Base-by-base conservation (phyloP, 2,888 invertebrate species). In the Drepanosiphum platanoidis region DNA sequence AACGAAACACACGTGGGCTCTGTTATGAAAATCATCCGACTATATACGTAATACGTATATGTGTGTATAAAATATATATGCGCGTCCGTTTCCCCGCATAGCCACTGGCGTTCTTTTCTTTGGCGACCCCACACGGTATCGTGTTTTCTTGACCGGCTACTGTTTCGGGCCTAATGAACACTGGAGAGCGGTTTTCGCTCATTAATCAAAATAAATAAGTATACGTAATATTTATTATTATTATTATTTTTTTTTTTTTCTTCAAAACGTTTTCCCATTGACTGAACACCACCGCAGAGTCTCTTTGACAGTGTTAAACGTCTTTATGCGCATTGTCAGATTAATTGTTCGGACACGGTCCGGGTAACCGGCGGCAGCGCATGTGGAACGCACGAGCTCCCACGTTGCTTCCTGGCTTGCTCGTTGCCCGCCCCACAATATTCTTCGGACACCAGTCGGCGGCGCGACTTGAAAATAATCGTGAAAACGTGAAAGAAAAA, bases 191-290 rank as follows among this genome's bases (percentile, higher is more conserved):
- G 84, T 84, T 84, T 84, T 84, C 77, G 74, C 77, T 84, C 84
- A 77, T 84, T 84, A 84, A 84, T 84, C 84, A 84, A 84, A 84
- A 84, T 84, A 84, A 84, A 84, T 84, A 84, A 75, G 84, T 68
- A 77, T 83, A 83, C 68, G 61, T 79, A 79, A 66, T 81, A 71
- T 80, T 4, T 80, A 61, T n/a, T n/a, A n/a, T n/a, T n/a, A n/a
- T n/a, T n/a, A n/a, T n/a, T 30, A 18, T 46, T 46, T 30, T 36
- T 1, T 58, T 32, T 82, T 74, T 74, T 77, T 75, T 77, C 70
- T 70, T 70, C 74, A 66, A 83, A 84, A 84, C 84, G 75, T 74
- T 84, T 75, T 84, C 58, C 77, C 84, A 75, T 84, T 77, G 84
- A 70, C 84, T 46, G 77, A 84, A 83, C 74, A 75, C 74, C 81